A percentile compares a stretch with the other conserved stretches of the same genome.
Conservation (phyloP, 2,113 vertebrate species). For the Gymnarchus niloticus region DNA sequence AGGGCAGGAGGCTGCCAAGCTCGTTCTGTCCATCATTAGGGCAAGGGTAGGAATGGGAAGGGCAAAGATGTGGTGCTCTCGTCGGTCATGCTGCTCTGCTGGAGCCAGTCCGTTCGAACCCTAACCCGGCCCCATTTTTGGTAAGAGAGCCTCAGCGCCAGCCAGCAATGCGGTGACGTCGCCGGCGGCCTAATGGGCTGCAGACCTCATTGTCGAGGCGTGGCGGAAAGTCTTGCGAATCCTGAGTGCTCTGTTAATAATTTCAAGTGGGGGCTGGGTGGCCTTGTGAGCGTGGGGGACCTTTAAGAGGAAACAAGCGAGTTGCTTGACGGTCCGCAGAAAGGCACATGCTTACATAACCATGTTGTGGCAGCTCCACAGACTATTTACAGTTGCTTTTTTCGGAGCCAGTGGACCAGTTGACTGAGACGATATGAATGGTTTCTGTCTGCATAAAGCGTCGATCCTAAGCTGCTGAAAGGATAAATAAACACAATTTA, state of each 20-base stretch:
- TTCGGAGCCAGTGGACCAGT: neutral
- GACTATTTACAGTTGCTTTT: neutral
- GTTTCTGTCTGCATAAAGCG: neutral
- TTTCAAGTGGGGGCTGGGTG: neutral
- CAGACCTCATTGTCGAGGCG: neutral
- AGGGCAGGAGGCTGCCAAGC: neutral
- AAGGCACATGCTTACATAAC: neutral
- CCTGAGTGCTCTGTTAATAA: neutral
- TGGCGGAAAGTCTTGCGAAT: slow-evolving; percentile 21
- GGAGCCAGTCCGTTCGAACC: neutral
- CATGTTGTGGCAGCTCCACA: neutral
- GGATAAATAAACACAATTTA: neutral
- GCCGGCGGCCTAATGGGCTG: neutral
- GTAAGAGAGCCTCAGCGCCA: neutral
- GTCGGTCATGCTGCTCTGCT: neutral
- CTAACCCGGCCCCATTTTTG: slow-evolving; percentile 23
- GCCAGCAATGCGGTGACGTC: neutral
- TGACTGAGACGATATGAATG: neutral
- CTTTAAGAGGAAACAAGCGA: neutral
- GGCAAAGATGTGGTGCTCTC: neutral
- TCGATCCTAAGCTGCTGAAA: neutral
- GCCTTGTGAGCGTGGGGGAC: neutral
- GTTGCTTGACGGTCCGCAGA: neutral
- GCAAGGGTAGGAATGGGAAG: neutral
- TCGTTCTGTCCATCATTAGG: neutral